These are phyloP conservation scores for Lepidostoma basale DNA, from an alignment of 1,140 invertebrate species.

Conservation along the genomic window DNA sequence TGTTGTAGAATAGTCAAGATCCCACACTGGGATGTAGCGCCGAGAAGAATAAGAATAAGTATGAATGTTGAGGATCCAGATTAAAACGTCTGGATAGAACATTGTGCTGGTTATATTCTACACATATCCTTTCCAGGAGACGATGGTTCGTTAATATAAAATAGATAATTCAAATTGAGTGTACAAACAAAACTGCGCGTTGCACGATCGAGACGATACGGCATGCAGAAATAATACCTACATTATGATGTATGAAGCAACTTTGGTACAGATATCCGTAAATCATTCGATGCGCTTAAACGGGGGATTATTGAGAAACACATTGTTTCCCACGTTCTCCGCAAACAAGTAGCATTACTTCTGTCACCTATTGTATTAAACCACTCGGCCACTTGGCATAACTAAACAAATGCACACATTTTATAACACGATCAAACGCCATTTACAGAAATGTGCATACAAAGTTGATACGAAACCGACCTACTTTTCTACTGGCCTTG, in stretches of 20 bases:
- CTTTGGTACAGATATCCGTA: background rate
- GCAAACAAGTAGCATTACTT: background rate
- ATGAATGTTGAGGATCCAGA: no score
- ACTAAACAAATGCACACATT: constrained; percentile 15
- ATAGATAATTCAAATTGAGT: background rate
- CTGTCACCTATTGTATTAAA: background rate
- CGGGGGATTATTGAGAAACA: constrained; percentile 2
- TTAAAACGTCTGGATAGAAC: no score
- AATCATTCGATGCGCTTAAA: constrained; percentile 5
- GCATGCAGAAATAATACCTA: background rate
- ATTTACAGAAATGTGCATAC: background rate
- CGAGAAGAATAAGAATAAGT: no score
- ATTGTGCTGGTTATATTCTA: no score
- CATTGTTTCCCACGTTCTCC: background rate
- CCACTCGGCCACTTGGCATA: constrained; percentile 7
- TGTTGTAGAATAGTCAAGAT: no score
- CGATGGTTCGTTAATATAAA: background rate
- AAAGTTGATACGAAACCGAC: background rate
- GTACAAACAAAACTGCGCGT: background rate
- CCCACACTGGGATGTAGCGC: no score
- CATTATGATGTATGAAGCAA: background rate
- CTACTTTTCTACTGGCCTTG: background rate
- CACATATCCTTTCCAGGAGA: background rate
- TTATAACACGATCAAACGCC: background rate
- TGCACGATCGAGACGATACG: background rate